These are phyloP conservation scores for Zapus hudsonius DNA, from an alignment of 2,113 vertebrate genomes.

Conservation along the genomic window DNA sequence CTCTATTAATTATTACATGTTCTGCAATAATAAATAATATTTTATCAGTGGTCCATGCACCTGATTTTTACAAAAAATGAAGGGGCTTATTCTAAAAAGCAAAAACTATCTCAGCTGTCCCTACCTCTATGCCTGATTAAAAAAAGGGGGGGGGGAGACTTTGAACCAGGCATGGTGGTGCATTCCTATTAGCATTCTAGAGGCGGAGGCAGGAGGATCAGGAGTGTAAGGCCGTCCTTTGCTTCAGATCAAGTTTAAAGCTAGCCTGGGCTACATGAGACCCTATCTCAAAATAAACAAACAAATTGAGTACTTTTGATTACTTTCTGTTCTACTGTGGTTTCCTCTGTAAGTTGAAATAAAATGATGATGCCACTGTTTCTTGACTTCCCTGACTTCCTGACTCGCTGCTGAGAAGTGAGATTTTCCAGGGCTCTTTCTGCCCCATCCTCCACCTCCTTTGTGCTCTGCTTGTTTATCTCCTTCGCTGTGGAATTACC, in stretches of 20 bases:
- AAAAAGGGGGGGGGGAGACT: no score
- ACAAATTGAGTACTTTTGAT: no score
- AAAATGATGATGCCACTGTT: neutral
- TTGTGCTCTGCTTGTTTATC: neutral
- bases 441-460: neutral
- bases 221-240: no score
- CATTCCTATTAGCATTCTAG: no score
- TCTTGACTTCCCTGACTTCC: neutral
- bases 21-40: neutral
- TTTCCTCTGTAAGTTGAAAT: neutral
- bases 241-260: neutral
- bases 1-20: neutral
- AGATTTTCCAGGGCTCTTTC: no score
- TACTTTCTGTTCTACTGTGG: neutral
- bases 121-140: neutral
- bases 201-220: no score
- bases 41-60: neutral
- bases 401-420: neutral
- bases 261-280: neutral
- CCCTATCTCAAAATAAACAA: no score
- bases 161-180: no score
- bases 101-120: neutral
- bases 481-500: neutral
- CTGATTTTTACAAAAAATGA: neutral
- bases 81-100: neutral